A percentile compares a stretch with the other conserved stretches of the same genome.
phyloP scores from a whole-genome alignment of 1,140 invertebrate genomes.

The Apis mellifera region DNA sequence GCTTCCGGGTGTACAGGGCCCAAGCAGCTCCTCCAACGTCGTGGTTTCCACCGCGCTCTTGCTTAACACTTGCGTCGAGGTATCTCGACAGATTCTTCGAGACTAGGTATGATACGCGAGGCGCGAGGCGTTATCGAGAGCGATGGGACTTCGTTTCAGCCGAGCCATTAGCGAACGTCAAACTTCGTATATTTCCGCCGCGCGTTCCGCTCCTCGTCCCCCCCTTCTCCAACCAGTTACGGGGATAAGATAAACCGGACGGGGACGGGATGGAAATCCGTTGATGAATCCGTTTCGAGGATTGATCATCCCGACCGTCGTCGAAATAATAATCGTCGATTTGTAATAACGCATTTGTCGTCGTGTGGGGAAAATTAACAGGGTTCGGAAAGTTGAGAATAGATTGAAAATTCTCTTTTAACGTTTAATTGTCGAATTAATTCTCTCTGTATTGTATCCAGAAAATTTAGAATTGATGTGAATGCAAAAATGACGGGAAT shows the following conservation, averaged over 20 bases:
- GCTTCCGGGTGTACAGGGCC: neutral
- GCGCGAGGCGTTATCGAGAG: constrained; percentile 47
- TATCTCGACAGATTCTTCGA: constrained; percentile 59
- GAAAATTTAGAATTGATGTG: no score
- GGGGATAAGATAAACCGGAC: constrained; percentile 23
- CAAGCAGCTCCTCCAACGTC: constrained; percentile 18
- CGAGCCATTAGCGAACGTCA: constrained; percentile 63
- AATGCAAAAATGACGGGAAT: no score
- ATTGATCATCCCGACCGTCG: neutral
- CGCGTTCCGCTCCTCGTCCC: constrained; percentile 27
- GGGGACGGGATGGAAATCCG: neutral
- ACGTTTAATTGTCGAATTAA: no score
- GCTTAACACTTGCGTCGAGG: constrained; percentile 39
- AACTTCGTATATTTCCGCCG: constrained; percentile 61
- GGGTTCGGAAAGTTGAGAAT: no score
- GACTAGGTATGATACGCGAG: constrained; percentile 58
- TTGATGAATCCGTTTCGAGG: neutral
- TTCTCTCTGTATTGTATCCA: no score
- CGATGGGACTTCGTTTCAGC: constrained; percentile 55
- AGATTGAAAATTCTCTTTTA: no score
- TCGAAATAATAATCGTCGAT: neutral
- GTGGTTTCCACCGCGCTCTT: constrained; percentile 18
- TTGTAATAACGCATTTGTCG: neutral
- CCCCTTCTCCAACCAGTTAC: constrained; percentile 14
- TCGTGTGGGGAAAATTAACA: no score